Conservation (phyloP, 2,113 vertebrate genomes). For the Lota lota region DNA sequence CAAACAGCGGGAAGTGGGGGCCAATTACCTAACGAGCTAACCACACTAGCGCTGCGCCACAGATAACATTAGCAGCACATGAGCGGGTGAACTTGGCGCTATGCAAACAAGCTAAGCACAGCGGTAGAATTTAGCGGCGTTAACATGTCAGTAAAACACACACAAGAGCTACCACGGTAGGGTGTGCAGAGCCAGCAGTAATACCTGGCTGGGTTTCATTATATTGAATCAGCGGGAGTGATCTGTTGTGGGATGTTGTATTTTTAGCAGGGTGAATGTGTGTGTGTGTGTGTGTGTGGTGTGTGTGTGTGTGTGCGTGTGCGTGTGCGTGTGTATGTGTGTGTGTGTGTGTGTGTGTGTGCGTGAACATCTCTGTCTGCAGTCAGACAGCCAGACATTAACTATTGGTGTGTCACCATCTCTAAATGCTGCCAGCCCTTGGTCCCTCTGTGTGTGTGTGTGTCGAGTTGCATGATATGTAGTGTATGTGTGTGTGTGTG, state of each 20-base stretch:
- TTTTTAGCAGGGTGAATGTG: constrained; percentile 40
- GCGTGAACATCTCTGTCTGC: constrained; percentile 46
- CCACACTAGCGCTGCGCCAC: too few species aligned
- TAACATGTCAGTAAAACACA: too few species aligned
- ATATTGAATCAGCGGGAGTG: constrained; percentile 34
- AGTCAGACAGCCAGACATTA: constrained; percentile 60
- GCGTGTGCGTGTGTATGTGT: constrained; percentile 14
- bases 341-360: constrained; percentile 23
- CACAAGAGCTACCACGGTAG: too few species aligned
- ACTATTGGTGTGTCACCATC: constrained; percentile 66
- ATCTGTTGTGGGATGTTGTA: constrained; percentile 22
- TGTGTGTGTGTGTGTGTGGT: constrained; percentile 19
- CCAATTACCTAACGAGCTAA: too few species aligned
- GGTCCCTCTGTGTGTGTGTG: neutral
- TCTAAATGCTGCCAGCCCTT: constrained; percentile 55
- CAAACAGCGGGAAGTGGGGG: too few species aligned
- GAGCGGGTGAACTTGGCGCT: too few species aligned
- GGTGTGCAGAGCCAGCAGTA: too few species aligned
- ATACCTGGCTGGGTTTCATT: constrained; percentile 25
- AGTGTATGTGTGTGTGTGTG: constrained; percentile 35
- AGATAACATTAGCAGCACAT: too few species aligned
- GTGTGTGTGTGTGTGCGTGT: constrained; percentile 24
- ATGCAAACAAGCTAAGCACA: too few species aligned
- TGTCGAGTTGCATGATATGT: too few species aligned
- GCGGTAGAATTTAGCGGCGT: too few species aligned